phyloP scores from a whole-genome alignment of 2,113 vertebrate species.

The Hippocampus guttulatus region DNA sequence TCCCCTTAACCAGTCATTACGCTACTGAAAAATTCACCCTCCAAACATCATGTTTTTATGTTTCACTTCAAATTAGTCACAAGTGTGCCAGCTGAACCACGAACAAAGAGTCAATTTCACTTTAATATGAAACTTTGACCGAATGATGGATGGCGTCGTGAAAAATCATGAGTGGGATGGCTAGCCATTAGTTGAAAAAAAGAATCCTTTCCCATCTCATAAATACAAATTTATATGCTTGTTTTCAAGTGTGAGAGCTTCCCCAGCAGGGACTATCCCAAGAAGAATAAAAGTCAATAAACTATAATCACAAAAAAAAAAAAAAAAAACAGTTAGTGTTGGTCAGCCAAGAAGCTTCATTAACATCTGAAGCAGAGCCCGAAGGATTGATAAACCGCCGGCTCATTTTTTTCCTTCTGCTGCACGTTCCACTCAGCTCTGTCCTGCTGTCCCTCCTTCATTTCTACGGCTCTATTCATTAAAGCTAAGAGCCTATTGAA shows the following conservation, averaged over 20 bases:
- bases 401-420: constrained; percentile 28
- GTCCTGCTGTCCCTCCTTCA: constrained; percentile 25
- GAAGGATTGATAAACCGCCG: constrained; percentile 19
- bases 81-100: not conserved
- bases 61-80: not conserved
- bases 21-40: not conserved
- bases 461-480: constrained; percentile 54
- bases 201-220: not conserved
- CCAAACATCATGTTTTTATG: not conserved
- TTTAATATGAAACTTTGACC: not conserved
- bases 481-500: constrained; percentile 45
- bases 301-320: not conserved
- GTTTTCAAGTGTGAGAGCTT: not conserved
- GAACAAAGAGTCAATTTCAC: not conserved
- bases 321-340: constrained; percentile 15
- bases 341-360: constrained; percentile 26
- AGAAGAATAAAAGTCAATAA: constrained; percentile 15
- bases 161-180: not conserved
- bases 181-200: not conserved
- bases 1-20: not conserved
- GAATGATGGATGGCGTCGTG: not conserved
- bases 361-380: constrained; percentile 26
- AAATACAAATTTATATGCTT: constrained; percentile 6
- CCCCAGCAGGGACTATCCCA: constrained; percentile 9
- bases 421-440: not conserved